phyloP scores from a whole-genome alignment of 2,797 vertebrate genomes.

The Danio choprae region DNA sequence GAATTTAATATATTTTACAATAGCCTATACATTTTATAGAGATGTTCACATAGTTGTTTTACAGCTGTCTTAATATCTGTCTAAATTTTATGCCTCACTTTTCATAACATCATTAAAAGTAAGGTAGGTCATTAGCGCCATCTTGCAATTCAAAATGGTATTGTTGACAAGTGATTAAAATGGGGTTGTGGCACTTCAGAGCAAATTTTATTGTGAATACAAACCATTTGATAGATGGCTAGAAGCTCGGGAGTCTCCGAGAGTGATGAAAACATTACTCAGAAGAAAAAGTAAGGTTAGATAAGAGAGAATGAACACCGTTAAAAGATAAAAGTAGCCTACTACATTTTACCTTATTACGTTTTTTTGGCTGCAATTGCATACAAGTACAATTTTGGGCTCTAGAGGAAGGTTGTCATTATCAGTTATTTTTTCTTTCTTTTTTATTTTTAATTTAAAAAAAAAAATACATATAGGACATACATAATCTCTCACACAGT shows the following conservation, averaged over 20 bases:
- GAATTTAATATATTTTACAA: too few species aligned
- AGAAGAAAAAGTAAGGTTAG: not conserved
- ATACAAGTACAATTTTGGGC: not conserved
- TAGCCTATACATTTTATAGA: too few species aligned
- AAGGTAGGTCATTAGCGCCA: not conserved
- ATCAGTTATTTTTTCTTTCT: not conserved
- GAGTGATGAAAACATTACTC: not conserved
- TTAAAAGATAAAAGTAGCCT: not conserved
- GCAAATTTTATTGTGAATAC: not conserved
- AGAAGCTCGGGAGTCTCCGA: not conserved
- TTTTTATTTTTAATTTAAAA: not conserved
- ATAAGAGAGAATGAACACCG: not conserved
- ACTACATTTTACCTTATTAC: not conserved
- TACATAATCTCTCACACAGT: too few species aligned
- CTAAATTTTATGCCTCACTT: not conserved
- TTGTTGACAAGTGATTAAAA: not conserved
- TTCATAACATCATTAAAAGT: not conserved
- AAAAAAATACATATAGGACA: not conserved
- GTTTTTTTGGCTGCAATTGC: not conserved
- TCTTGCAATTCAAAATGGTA: slow-evolving; percentile 6
- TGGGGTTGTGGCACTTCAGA: not conserved
- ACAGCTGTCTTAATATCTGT: not conserved
- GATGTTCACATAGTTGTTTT: not conserved
- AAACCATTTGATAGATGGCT: not conserved
- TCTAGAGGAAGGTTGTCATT: not conserved